A percentile compares a stretch with the other conserved stretches of the same genome.
phyloP scores from a whole-genome alignment of 1,140 invertebrate species.

The Chironomus striatipennis region DNA sequence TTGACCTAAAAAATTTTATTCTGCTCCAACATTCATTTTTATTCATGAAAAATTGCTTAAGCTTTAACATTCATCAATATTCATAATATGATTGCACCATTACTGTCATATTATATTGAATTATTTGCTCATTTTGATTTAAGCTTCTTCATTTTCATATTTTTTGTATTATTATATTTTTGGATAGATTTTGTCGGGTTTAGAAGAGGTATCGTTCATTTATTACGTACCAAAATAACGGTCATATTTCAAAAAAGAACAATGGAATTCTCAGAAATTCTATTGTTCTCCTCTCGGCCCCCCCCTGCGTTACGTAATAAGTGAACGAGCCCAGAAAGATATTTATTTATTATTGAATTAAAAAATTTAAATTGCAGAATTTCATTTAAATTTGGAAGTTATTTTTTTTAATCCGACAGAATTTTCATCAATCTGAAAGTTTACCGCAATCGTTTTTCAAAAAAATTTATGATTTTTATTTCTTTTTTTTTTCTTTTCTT shows the following conservation, averaged over 20 bases:
- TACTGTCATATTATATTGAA: background rate
- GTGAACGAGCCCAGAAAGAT: too few relatives aligned
- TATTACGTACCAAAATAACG: too few relatives aligned
- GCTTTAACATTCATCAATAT: constrained; percentile 5
- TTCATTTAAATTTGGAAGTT: too few relatives aligned
- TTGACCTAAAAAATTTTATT: background rate
- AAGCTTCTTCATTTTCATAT: background rate
- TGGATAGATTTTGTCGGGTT: too few relatives aligned
- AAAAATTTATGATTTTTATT: background rate
- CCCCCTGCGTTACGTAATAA: too few relatives aligned
- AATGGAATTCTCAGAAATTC: too few relatives aligned
- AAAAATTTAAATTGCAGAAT: too few relatives aligned
- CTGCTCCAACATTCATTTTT: background rate
- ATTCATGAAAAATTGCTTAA: background rate
- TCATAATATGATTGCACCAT: constrained; percentile 7
- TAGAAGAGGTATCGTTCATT: too few relatives aligned
- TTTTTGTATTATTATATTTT: background rate
- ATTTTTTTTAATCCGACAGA: background rate
- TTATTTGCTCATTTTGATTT: background rate
- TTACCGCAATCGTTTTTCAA: background rate
- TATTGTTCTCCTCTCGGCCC: too few relatives aligned
- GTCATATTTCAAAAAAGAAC: too few relatives aligned
- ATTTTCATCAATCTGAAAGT: background rate
- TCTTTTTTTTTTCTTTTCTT: constrained; percentile 23
- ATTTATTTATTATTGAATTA: too few relatives aligned